phyloP scores from a whole-genome alignment of 1,140 invertebrate species.

The Drosophila burlai region DNA sequence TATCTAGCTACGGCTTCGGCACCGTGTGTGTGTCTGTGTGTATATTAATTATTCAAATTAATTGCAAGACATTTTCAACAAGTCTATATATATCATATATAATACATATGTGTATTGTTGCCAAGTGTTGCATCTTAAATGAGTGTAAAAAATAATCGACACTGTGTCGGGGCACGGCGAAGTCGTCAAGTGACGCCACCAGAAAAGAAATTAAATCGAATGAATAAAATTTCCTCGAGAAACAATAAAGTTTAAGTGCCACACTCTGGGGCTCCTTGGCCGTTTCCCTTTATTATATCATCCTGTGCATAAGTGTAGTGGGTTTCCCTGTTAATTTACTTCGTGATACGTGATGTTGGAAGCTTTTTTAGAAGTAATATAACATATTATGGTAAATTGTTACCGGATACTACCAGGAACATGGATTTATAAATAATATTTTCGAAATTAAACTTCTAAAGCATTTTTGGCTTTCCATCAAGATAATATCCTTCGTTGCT shows the following conservation, averaged over 20 bases:
- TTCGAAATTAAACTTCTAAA: not conserved
- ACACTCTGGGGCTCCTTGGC: conserved; percentile 9
- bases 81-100: conserved; percentile 33
- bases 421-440: not conserved
- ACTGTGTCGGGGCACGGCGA: conserved; percentile 28
- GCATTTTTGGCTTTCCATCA: not conserved
- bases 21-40: conserved; percentile 32
- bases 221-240: conserved; percentile 41
- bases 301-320: conserved; percentile 23
- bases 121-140: conserved; percentile 56
- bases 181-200: conserved; percentile 41
- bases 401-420: not conserved
- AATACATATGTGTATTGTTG: not conserved
- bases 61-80: conserved; percentile 65
- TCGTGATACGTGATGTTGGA: not conserved
- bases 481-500: not conserved
- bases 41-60: conserved; percentile 82
- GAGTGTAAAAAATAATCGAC: conserved; percentile 39
- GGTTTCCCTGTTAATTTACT: conserved; percentile 23
- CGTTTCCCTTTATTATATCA: conserved; percentile 39
- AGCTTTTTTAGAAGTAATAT: not conserved
- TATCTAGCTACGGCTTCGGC: conserved; percentile 27
- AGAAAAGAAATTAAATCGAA: conserved; percentile 31
- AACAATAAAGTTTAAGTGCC: conserved; percentile 38
- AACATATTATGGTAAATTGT: not conserved